A percentile compares a stretch with the other conserved stretches of the same genome.
Conservation (phyloP, 37 sponge, comb jelly and placozoan species). For the Chondrosia reniformis region DNA sequence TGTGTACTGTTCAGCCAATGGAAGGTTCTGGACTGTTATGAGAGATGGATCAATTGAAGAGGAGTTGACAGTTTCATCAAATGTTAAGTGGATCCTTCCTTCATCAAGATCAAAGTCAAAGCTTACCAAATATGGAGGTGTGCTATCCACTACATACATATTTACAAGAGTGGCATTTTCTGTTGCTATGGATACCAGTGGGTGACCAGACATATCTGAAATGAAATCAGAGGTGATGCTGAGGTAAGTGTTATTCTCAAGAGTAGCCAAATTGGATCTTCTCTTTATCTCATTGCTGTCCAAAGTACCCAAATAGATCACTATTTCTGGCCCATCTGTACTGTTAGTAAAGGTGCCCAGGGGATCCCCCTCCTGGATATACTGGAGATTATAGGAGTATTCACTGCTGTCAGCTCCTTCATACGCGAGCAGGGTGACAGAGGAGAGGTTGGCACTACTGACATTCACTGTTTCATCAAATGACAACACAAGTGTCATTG, state of each 20-base stretch:
- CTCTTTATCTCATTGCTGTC: slow-evolving; percentile 77
- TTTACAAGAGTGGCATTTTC: slow-evolving; percentile 29
- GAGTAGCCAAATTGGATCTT: slow-evolving; percentile 53
- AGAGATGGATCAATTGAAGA: slow-evolving; percentile 33
- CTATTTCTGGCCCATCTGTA: slow-evolving; percentile 61
- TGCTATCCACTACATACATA: slow-evolving; percentile 47
- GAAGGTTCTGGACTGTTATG: slow-evolving; percentile 59
- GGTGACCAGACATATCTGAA: slow-evolving; percentile 64
- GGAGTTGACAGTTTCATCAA: slow-evolving; percentile 86
- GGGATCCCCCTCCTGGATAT: slow-evolving; percentile 20
- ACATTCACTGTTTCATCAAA: slow-evolving; percentile 77
- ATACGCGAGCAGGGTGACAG: slow-evolving; percentile 51
- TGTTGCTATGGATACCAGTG: slow-evolving; percentile 36
- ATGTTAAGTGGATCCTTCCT: slow-evolving; percentile 64
- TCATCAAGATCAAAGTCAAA: slow-evolving; percentile 83
- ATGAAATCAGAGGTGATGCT: slow-evolving; percentile 31
- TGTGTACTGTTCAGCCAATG: not conserved
- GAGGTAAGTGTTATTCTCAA: slow-evolving; percentile 52
- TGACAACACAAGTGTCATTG: slow-evolving; percentile 38
- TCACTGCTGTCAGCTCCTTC: not conserved
- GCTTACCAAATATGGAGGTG: slow-evolving; percentile 45
- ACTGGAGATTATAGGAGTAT: slow-evolving; percentile 44
- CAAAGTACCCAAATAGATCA: slow-evolving; percentile 45
- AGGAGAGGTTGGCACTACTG: slow-evolving; percentile 35
- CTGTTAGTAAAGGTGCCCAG: slow-evolving; percentile 58